Conservation (phyloP, 2,113 vertebrate species). For the Chionodraco myersi region DNA sequence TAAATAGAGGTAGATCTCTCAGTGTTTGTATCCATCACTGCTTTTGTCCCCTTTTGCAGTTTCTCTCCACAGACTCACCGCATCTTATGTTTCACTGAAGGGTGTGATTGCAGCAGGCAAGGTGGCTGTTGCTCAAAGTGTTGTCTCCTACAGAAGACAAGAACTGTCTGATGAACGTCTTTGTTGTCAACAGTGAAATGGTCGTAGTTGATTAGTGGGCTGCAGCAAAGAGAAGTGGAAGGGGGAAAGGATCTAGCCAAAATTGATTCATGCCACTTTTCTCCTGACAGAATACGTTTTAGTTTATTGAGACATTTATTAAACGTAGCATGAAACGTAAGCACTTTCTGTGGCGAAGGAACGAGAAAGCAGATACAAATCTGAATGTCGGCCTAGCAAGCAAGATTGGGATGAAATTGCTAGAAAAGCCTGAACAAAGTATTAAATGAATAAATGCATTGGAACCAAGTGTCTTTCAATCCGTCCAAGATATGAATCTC, state of each 20-base stretch:
- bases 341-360: constrained; percentile 50
- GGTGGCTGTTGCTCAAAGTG: constrained; percentile 20
- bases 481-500: constrained; percentile 38
- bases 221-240: background rate
- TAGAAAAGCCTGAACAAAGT: constrained; percentile 41
- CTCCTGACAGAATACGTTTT: constrained; percentile 53
- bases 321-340: constrained; percentile 65
- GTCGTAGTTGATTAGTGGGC: constrained; percentile 35
- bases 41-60: constrained; percentile 63
- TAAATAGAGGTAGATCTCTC: constrained; percentile 17
- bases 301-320: constrained; percentile 64
- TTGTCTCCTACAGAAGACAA: constrained; percentile 38
- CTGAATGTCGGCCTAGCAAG: constrained; percentile 5
- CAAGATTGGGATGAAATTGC: constrained; percentile 49
- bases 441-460: constrained; percentile 83
- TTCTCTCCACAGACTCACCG: constrained; percentile 40
- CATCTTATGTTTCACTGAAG: constrained; percentile 58
- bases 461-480: constrained; percentile 54
- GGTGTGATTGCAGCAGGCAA: constrained; percentile 57
- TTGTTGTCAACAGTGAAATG: constrained; percentile 54
- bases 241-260: background rate
- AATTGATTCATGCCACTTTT: constrained; percentile 57
- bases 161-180: constrained; percentile 49
- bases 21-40: constrained; percentile 35
- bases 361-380: constrained; percentile 30